These are phyloP conservation scores for Dasyprocta punctata DNA, from an alignment of 2,113 vertebrate genomes.

Conservation along the genomic window DNA sequence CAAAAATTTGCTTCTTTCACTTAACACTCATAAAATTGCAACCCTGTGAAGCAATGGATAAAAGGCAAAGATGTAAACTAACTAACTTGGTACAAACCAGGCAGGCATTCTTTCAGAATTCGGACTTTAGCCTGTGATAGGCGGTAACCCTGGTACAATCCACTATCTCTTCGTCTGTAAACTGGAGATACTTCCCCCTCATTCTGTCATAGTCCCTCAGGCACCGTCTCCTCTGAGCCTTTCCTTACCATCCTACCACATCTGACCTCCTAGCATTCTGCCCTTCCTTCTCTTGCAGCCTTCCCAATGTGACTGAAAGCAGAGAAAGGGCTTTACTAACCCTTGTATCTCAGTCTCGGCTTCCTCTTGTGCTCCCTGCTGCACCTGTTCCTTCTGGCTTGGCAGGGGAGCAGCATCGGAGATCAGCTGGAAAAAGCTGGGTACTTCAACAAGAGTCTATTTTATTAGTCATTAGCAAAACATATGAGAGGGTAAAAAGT, in stretches of 20 bases:
- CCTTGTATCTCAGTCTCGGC: not conserved
- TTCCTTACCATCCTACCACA: not conserved
- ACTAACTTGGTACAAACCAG: conserved; percentile 5
- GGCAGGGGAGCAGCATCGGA: not conserved
- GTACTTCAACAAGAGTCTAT: not conserved
- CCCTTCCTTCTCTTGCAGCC: not conserved
- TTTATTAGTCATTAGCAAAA: conserved; percentile 26
- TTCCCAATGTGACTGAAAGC: not conserved
- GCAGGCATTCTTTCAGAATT: not conserved
- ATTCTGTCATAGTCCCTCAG: not conserved
- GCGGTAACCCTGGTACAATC: not conserved
- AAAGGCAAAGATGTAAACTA: conserved; percentile 19
- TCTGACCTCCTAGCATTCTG: not conserved
- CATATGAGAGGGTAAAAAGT: not conserved
- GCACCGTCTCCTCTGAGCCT: not conserved
- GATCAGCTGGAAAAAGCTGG: not conserved
- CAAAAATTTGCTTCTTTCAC: not conserved
- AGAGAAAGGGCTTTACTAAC: not conserved
- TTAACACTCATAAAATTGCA: conserved; percentile 1
- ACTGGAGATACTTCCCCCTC: not conserved
- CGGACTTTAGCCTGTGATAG: not conserved
- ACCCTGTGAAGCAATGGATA: not conserved
- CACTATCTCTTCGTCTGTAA: not conserved
- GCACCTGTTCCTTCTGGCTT: not conserved
- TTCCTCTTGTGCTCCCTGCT: not conserved